Conservation (phyloP, 1,140 invertebrate genomes). For the Ganaspis sp. region DNA sequence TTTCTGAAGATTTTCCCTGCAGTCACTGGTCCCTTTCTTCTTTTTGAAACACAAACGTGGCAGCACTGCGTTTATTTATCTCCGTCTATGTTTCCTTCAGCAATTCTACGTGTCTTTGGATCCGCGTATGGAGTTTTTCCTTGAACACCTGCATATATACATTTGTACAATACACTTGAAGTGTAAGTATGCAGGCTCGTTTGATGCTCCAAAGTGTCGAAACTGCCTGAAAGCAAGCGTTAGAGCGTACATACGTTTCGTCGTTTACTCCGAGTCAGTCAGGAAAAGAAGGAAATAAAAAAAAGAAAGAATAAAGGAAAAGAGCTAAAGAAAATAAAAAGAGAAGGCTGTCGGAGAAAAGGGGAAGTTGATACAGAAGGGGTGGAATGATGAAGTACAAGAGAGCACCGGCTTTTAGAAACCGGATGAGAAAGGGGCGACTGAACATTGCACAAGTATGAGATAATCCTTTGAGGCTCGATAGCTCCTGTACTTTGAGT, state of each 20-base stretch:
- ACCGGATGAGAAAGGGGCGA: constrained; percentile 33
- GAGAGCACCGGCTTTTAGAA: constrained; percentile 28
- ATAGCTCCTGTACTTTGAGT: constrained; percentile 44
- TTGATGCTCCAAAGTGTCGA: constrained; percentile 37
- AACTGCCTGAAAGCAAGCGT: constrained; percentile 30
- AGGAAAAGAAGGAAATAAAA: neutral
- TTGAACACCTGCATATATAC: neutral
- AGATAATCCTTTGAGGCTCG: constrained; percentile 58
- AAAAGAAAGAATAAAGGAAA: constrained; percentile 2
- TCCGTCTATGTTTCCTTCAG: neutral
- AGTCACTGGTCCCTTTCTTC: constrained; percentile 7
- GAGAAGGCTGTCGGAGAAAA: constrained; percentile 23
- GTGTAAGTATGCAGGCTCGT: constrained; percentile 4
- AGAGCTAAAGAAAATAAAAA: constrained; percentile 36
- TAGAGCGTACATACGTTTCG: constrained; percentile 34
- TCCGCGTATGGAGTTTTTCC: neutral
- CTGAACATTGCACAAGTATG: constrained; percentile 37
- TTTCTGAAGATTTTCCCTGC: constrained; percentile 32
- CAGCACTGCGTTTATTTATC: neutral
- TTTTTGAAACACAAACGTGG: constrained; percentile 15
- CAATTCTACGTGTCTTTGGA: neutral
- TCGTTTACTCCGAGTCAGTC: constrained; percentile 23
- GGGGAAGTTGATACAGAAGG: neutral
- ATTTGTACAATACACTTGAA: neutral
- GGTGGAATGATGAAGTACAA: constrained; percentile 9